Evolutionary conservation across 1,140 invertebrate species (phyloP).

Genomic region (Hylaeus volcanicus): DNA sequence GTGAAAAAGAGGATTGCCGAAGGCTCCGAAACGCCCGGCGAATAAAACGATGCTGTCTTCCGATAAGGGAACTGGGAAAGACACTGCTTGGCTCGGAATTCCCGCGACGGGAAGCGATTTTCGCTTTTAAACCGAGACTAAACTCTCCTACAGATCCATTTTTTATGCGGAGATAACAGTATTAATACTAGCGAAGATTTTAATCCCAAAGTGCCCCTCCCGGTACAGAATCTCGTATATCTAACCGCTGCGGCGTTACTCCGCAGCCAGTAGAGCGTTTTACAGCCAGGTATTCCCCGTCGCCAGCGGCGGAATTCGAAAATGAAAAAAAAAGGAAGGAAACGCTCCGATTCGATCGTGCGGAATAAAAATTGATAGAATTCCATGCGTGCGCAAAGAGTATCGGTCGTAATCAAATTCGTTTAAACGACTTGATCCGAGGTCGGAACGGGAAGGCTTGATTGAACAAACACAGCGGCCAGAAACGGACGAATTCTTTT

Average conservation of each 20-base stretch:
- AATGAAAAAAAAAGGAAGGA: not conserved
- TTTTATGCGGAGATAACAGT: not conserved
- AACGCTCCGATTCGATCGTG: not conserved
- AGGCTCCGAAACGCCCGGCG: not conserved
- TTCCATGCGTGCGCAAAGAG: not conserved
- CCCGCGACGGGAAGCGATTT: not conserved
- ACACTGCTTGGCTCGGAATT: not conserved
- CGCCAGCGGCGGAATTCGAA: too few relatives aligned
- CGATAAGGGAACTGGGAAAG: not conserved
- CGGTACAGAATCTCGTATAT: too few relatives aligned
- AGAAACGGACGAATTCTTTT: not conserved
- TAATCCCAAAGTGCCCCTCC: not conserved
- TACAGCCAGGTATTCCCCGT: not conserved
- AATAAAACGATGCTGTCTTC: not conserved
- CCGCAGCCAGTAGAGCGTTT: too few relatives aligned
- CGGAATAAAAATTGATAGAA: slow-evolving; percentile 36
- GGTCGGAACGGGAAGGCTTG: not conserved
- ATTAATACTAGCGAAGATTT: not conserved
- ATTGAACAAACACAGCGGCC: slow-evolving; percentile 25
- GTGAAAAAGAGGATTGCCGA: too few relatives aligned
- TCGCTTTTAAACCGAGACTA: not conserved
- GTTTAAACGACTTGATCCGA: slow-evolving; percentile 27
- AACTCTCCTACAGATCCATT: not conserved
- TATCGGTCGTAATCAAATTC: slow-evolving; percentile 30
- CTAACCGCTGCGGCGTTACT: not conserved